Conservation (phyloP, 1,140 invertebrate species). For the Formica selysi region DNA sequence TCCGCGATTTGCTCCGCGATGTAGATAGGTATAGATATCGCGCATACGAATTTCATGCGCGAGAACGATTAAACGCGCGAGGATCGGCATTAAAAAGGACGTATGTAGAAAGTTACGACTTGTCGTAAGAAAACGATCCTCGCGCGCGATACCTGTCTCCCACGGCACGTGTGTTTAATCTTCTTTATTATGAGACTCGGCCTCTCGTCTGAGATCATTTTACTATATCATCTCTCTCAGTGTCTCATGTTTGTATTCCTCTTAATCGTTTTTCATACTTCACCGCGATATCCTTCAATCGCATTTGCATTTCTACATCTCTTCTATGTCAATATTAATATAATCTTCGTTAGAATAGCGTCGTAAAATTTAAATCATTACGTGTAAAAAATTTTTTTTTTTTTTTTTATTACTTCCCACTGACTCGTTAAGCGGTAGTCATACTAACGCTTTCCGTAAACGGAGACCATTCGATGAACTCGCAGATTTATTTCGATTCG, state of each 20-base stretch:
- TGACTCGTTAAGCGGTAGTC: not conserved
- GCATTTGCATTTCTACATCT: slow-evolving; percentile 7
- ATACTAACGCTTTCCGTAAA: slow-evolving; percentile 19
- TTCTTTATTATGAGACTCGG: slow-evolving; percentile 26
- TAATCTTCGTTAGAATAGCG: not conserved
- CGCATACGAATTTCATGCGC: slow-evolving; percentile 16
- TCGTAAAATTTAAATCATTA: slow-evolving; percentile 37
- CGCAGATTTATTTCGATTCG: slow-evolving; percentile 45
- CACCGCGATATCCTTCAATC: slow-evolving; percentile 10
- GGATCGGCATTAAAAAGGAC: slow-evolving; percentile 13
- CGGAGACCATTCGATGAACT: not conserved
- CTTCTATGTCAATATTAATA: not conserved
- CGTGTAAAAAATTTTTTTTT: not conserved
- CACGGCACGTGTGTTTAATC: slow-evolving; percentile 45
- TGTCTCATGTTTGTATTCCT: slow-evolving; percentile 17
- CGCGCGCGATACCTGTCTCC: slow-evolving; percentile 29
- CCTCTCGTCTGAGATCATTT: slow-evolving; percentile 36
- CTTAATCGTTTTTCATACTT: slow-evolving; percentile 24
- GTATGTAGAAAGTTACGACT: slow-evolving; percentile 31
- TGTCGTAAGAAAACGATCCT: slow-evolving; percentile 39
- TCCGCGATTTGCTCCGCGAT: not conserved
- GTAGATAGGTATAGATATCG: not conserved
- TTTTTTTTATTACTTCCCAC: slow-evolving; percentile 29
- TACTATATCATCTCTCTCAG: slow-evolving; percentile 25
- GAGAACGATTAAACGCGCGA: slow-evolving; percentile 9